Evolutionary conservation across 2,797 vertebrate species (phyloP), one percentile per base, ranked within the genome.

Genomic region (Diceros bicornis): DNA sequence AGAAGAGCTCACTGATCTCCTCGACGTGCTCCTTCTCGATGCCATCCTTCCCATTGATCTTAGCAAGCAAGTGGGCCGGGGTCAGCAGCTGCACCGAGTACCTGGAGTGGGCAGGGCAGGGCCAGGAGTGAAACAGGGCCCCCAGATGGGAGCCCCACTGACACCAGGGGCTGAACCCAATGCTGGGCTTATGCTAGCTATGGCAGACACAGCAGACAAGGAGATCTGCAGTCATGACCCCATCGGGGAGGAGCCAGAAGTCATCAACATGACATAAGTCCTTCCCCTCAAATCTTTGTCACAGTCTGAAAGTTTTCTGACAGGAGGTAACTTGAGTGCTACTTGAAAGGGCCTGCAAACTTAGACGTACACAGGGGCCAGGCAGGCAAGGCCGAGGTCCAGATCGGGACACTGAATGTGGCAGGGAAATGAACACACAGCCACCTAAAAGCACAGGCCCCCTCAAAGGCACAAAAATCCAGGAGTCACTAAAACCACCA

Each of bases 1-100:
- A 99, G 99, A 99, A 99, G 81, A 99, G 99, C 99, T 99, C 99
- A 32, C 99, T 99, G 98, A 99, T 99, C 98, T 99, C 99, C 97
- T 99, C 99, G 29, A 99, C 99, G 59, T 99, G 99, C 97, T 99
- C 99, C 83, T 99, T 99, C 98, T 99, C 99, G 13, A 99, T 99
- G 10, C 98, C 98, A 98, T 99, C 99, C 98, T 99, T 99, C 37
- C 99, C 99, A 87, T 99, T 99, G 98, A 99, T 99, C 78, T 99
- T 99, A 6, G 99, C 99, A 62, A 99, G 99, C 94, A 99, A 98
- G 97, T 99, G 99, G 96, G 99, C 99, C 0, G 99, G 99, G 13
- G 99, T 99, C 98, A 99, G 99, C 94, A 99, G 99, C 99, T 99
- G 99, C 25, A 99, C 99, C 0, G 99, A 99, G 12, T 99, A 99